phyloP scores from a whole-genome alignment of 2,113 vertebrate genomes.

The Phycodurus eques region DNA sequence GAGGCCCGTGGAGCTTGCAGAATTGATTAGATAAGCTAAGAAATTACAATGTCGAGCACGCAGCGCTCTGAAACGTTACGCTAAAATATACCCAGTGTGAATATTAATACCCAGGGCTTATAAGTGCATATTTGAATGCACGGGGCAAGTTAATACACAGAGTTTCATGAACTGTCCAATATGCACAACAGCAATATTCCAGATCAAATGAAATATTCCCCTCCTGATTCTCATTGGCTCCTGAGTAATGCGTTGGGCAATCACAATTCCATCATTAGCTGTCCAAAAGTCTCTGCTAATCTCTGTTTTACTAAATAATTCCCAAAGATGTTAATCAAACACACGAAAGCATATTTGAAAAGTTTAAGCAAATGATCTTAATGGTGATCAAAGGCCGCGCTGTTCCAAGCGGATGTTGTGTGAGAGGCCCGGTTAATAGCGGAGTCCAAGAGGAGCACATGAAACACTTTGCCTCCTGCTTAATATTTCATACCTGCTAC shows the following conservation, averaged over 20 bases:
- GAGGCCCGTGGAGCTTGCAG: constrained; percentile 90
- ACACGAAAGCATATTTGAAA: constrained; percentile 67
- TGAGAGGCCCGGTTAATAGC: constrained; percentile 60
- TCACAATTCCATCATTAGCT: constrained; percentile 67
- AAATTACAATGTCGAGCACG: constrained; percentile 97
- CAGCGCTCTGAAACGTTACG: constrained; percentile 69
- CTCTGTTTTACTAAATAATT: constrained; percentile 72
- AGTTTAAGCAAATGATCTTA: constrained; percentile 73
- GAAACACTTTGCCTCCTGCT: constrained; percentile 71
- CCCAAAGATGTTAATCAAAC: constrained; percentile 73
- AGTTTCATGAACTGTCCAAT: constrained; percentile 65
- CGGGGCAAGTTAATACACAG: constrained; percentile 54
- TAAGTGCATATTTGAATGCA: constrained; percentile 60
- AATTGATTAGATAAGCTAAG: constrained; percentile 98
- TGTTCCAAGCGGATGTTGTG: constrained; percentile 66
- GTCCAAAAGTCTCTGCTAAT: constrained; percentile 50
- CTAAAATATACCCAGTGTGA: constrained; percentile 65
- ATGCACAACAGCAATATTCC: constrained; percentile 56
- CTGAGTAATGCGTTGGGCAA: constrained; percentile 40
- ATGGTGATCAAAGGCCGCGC: constrained; percentile 66
- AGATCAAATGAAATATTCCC: constrained; percentile 57
- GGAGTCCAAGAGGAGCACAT: constrained; percentile 64
- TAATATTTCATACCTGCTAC: constrained; percentile 70
- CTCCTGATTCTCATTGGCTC: constrained; percentile 27
- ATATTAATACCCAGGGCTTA: constrained; percentile 69